phyloP scores from a whole-genome alignment of 1,140 invertebrate genomes.

The Wiebesia pumilae region DNA sequence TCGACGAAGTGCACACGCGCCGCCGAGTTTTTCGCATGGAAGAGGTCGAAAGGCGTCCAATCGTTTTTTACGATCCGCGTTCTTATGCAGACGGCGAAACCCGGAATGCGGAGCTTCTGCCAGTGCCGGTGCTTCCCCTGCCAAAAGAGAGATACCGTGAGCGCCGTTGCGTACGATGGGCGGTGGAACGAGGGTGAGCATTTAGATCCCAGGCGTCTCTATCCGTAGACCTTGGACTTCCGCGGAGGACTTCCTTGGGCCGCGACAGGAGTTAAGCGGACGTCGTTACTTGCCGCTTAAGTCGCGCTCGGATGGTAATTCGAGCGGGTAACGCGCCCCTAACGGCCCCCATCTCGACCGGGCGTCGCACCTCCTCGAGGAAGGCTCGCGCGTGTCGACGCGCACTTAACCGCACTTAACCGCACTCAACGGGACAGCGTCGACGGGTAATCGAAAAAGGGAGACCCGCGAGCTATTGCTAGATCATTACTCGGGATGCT shows the following conservation, averaged over 20 bases:
- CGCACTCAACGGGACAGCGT: no score
- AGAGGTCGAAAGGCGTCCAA: neutral
- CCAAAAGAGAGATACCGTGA: neutral
- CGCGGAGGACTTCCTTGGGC: neutral
- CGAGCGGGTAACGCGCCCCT: neutral
- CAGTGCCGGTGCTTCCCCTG: neutral
- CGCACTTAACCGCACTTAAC: no score
- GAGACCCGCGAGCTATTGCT: neutral
- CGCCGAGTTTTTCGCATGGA: neutral
- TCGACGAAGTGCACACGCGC: neutral
- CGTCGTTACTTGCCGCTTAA: neutral
- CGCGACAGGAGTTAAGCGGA: neutral
- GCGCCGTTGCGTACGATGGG: neutral
- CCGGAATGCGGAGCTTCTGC: neutral
- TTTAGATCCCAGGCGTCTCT: conserved; percentile 1
- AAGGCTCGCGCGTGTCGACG: no score
- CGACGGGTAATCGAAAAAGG: no score
- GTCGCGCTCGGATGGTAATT: neutral
- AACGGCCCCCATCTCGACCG: no score
- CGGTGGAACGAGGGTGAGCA: neutral
- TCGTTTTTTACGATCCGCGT: conserved; percentile 5
- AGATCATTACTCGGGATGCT: neutral
- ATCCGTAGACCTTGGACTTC: neutral
- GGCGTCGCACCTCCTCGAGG: no score
- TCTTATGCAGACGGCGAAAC: neutral